Conservation (phyloP, 2,797 vertebrate species). For the Halcyon smyrnensis region DNA sequence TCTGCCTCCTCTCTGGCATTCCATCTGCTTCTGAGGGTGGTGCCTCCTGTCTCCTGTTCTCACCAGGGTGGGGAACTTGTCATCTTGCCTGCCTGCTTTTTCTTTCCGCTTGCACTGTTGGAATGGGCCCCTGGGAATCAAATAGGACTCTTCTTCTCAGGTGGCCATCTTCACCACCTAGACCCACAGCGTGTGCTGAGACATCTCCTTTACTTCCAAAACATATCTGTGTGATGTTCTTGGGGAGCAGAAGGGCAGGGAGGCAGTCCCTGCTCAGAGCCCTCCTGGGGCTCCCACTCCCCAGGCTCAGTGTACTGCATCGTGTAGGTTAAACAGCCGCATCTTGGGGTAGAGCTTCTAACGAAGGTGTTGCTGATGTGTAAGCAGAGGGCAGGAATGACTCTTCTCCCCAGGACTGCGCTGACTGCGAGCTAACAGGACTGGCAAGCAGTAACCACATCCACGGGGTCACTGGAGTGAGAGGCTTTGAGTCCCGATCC, state of each 20-base stretch:
- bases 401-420: not conserved
- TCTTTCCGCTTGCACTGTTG: not conserved
- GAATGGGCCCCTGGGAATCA: not conserved
- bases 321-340: not conserved
- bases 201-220: not conserved
- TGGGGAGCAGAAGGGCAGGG: not conserved
- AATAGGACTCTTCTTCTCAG: not conserved
- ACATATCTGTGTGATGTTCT: accelerated
- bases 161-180: accelerated
- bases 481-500: not conserved
- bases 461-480: not conserved
- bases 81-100: not conserved
- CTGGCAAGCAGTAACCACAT: not conserved
- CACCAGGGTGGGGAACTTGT: not conserved
- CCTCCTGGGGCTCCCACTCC: not conserved
- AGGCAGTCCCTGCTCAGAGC: not conserved
- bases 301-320: accelerated
- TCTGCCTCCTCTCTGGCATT: not conserved
- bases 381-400: not conserved
- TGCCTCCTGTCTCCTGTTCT: not conserved
- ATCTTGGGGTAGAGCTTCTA: not conserved
- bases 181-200: not conserved
- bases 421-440: not conserved
- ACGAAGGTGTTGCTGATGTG: not conserved
- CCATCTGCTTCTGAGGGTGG: not conserved